Evolutionary conservation across 2,888 invertebrate genomes (phyloP), one percentile per base, ranked within the genome.

Genomic region (Acheta domesticus): DNA sequence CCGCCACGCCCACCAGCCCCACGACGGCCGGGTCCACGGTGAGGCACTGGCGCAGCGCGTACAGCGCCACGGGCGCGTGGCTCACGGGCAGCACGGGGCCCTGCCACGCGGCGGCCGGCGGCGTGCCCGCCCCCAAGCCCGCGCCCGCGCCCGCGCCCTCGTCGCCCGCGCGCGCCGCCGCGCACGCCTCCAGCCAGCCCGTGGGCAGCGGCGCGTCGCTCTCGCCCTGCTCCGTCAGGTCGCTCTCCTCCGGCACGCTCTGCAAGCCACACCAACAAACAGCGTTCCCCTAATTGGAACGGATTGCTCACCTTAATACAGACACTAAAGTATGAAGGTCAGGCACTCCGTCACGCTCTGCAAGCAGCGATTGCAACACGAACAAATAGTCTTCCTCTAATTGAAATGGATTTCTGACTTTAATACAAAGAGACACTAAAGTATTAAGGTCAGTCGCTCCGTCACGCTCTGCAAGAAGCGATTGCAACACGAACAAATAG

Each of bases 41-140:
- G 14, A 82, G 81, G n/a, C 82, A 81, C 36, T 80, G 80, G 11
- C 78, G 77, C 19, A 75, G 76, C 5, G 77, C 74, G 74, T 79
- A 78, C 12, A 82, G 49, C 3, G 76, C 21, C 1, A 48, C n/a
- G 14, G 79, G 21, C 5, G 76, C n/a, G 49, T 78, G 78, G 14
- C 80, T 77, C 11, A 80, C 50, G 0, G 80, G 79, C 12, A 48
- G 49, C 14, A 81, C 75, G 48, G 76, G 77, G 12, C 82, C 82
- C 21, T 78, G 50, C 82, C 82, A 82, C 8, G 80, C 75, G 23
- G 80, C 19, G 80, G 82, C 16, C 49, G 49, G 1, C 49, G 36
- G 3, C 80, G 81, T 21, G 80, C 19, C 81, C 80, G 78, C 81
- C 81, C 50, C 1, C 78, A 78, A 0, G 77, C 81, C 48, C 77